Evolutionary conservation across 1,140 invertebrate species (phyloP).

Genomic region (Saccostrea glomerata): DNA sequence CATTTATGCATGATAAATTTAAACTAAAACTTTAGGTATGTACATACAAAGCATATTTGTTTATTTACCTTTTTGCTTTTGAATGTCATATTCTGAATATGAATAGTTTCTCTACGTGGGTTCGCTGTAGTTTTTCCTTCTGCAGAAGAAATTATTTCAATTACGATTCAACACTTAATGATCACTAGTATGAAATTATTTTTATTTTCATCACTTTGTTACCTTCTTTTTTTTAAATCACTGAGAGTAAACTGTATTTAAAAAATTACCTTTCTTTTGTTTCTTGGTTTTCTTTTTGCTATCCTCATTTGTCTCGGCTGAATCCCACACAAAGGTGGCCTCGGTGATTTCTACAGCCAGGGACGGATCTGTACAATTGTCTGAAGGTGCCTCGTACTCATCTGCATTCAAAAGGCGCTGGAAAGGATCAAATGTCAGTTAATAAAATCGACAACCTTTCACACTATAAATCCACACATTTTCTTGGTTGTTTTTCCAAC

Average conservation of each 20-base stretch:
- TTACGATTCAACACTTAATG: not conserved
- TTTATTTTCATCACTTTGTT: not conserved
- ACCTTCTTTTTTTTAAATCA: not conserved
- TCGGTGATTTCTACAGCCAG: slow-evolving; percentile 80
- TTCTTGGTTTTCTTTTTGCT: slow-evolving; percentile 32
- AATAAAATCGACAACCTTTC: not conserved
- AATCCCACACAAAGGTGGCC: slow-evolving; percentile 81
- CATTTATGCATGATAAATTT: too few relatives aligned
- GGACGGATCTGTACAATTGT: slow-evolving; percentile 39
- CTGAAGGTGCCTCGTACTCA: slow-evolving; percentile 48
- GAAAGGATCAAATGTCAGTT: not conserved
- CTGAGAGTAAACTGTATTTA: not conserved
- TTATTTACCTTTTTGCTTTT: slow-evolving; percentile 40
- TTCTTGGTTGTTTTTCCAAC: slow-evolving; percentile 54
- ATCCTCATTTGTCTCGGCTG: slow-evolving; percentile 22
- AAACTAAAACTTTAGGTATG: not conserved
- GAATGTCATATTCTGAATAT: slow-evolving; percentile 43
- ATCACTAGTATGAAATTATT: not conserved
- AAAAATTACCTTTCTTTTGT: slow-evolving; percentile 13
- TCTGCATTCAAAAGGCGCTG: slow-evolving; percentile 60
- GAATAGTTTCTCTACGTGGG: slow-evolving; percentile 19
- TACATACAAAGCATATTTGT: not conserved
- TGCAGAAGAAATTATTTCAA: not conserved
- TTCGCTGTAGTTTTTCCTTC: not conserved
- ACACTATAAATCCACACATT: not conserved